Evolutionary conservation across 2,888 invertebrate species (phyloP), one percentile per base, ranked within the genome.

Genomic region (Ochropleura plecta): DNA sequence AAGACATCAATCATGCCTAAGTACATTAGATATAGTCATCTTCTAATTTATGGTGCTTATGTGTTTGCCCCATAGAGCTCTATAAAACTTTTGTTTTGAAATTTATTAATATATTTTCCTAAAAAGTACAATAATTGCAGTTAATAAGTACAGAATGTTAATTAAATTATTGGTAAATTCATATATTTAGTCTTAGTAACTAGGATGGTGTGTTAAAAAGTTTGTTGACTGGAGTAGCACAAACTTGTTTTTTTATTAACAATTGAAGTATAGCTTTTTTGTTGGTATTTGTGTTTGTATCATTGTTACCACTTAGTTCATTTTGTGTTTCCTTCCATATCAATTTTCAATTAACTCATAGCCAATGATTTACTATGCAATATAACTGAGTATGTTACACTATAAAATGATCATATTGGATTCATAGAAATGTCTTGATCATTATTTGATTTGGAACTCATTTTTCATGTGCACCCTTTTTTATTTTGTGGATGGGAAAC

Each of bases 281-380:
- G 40, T 64, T n/a, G 7, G 44, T 65, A 62, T 60, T 53, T 83
- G 10, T 69, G 5, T 69, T 68, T 51, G 40, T 66, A 51, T 46
- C 18, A 51, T 75, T 71, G 83, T 83, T 83, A 82, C 83, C 82
- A 70, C 55, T 70, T 55, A 68, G 64, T 78, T 82, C 60, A 78
- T 64, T 66, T 12, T 40, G 53, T 55, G 42, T 70, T 63, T 73
- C 59, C 69, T 55, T 78, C 65, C 51, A 44, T 69, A 7, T 20
- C 5, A 79, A 14, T 76, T 62, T 48, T 44, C n/a, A 59, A 51
- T 42, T 12, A 57, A 63, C 30, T 55, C 10, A 18, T 18, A 49
- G 12, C 30, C n/a, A 18, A n/a, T 60, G 18, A 48, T 42, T 44
- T n/a, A 44, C 4, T 51, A 14, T 30, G 6, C 30, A n/a, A 9